Evolutionary conservation across 2,888 invertebrate genomes (phyloP).

Genomic region (Troides aeacus): DNA sequence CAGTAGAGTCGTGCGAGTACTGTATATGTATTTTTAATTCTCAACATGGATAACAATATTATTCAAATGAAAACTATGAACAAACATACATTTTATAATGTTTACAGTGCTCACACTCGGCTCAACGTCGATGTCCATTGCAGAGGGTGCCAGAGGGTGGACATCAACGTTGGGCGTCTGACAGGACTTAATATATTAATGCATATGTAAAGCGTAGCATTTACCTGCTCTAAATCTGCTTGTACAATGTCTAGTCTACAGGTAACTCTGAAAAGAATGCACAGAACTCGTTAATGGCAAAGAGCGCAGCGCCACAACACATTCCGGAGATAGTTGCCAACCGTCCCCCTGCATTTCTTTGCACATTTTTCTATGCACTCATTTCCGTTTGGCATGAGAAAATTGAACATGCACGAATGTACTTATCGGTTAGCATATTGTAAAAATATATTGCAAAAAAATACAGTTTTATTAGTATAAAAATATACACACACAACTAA

Average conservation of each 20-base stretch:
- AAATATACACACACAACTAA: neutral
- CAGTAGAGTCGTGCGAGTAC: too few species aligned
- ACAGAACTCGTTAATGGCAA: constrained; percentile 69
- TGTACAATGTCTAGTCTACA: constrained; percentile 48
- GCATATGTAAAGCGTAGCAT: neutral
- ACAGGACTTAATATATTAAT: too few species aligned
- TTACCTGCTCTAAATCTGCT: constrained; percentile 26
- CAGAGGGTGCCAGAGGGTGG: too few species aligned
- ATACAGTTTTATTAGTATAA: constrained; percentile 54
- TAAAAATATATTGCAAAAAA: constrained; percentile 61
- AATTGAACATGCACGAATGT: constrained; percentile 37
- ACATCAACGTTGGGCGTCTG: too few species aligned
- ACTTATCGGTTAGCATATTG: constrained; percentile 40
- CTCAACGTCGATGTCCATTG: too few species aligned
- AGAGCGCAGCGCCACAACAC: constrained; percentile 53
- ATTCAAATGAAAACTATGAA: too few species aligned
- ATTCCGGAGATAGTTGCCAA: constrained; percentile 16
- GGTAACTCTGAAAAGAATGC: constrained; percentile 78
- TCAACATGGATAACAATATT: too few species aligned
- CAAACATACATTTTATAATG: too few species aligned
- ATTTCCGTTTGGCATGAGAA: constrained; percentile 49
- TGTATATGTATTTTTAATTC: too few species aligned
- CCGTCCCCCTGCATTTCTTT: constrained; percentile 69
- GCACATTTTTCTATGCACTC: constrained; percentile 77
- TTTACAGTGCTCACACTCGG: too few species aligned